phyloP scores from a whole-genome alignment of 2,797 vertebrate species.

The Gymnoscopelus braueri region DNA sequence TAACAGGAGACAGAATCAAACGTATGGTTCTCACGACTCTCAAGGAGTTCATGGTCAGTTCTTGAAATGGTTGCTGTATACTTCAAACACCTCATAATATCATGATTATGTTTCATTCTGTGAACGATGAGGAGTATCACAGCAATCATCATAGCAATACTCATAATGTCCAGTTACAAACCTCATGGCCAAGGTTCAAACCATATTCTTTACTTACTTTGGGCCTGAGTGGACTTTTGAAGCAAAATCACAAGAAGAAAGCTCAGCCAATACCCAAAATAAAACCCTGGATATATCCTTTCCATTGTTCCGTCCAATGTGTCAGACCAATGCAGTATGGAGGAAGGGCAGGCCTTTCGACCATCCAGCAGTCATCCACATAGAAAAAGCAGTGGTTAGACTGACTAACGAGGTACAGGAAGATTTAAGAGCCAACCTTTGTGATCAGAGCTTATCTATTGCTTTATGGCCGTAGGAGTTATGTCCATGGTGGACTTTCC shows the following conservation, averaged over 20 bases:
- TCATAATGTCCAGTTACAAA: no score
- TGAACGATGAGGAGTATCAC: no score
- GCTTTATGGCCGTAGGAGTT: conserved; percentile 48
- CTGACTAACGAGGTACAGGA: no score
- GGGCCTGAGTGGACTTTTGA: conserved; percentile 28
- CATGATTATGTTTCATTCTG: no score
- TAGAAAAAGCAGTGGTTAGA: conserved; percentile 13
- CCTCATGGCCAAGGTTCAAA: no score
- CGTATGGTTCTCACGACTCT: no score
- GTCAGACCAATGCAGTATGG: conserved; percentile 31
- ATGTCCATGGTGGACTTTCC: conserved; percentile 51
- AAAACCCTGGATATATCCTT: conserved; percentile 23
- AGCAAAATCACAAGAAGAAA: conserved; percentile 58
- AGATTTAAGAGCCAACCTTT: conserved; percentile 38
- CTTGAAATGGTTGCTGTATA: no score
- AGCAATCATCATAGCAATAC: no score
- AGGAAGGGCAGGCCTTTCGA: conserved; percentile 15
- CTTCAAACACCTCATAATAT: no score
- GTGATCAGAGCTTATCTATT: conserved; percentile 42
- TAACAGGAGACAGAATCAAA: no score
- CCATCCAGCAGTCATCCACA: conserved; percentile 26
- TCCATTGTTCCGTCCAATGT: conserved; percentile 56
- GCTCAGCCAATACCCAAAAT: conserved; percentile 31
- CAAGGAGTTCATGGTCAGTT: no score
- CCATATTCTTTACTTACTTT: conserved; percentile 59